Base-by-base conservation (phyloP, 2,888 invertebrate species). In the Dysmachus trigonus region DNA sequence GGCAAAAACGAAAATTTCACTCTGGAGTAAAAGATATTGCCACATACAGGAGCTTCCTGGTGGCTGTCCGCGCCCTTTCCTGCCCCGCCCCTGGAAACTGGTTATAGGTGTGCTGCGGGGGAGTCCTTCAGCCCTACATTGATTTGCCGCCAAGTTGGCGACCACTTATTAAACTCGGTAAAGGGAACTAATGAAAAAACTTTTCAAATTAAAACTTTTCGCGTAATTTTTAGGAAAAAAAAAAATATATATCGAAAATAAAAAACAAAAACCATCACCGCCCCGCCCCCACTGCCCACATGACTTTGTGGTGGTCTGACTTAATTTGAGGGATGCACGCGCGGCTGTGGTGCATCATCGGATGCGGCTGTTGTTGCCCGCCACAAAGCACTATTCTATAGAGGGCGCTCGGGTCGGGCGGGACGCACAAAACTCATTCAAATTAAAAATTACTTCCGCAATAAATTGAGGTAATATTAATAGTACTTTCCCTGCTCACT, bases 161-260 rank as follows among this genome's bases (percentile, higher is more conserved):
- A 76, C 76, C 76, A 35, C 76, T 76, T 76, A 76, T 76, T 76
- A 38, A 33, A 76, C 38, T 76, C 38, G 35, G 35, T 76, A 33
- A 38, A 22, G 22, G 38, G 76, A 76, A 35, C 38, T 76, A 76
- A 76, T 76, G 76, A 76, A 76, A 76, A 76, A 76, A 76, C 35
- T 76, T 76, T 76, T 76, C 22, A 76, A 76, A 76, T 76, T 76
- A 76, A 76, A 76, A 76, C 35, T 76, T 76, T 76, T 27, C 35
- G 22, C 76, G 76, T 38, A 76, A 76, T 76, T 76, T 76, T 22
- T 7, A n/a, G 38, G 35, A 76, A 76, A 31, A 73, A 38, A 73
- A 76, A 74, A 53, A 53, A 22, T 27, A 7, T 22, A 2, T 7
- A 10, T 41, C 13, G 38, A 62, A 62, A 62, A 62, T 62, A 62